These are phyloP conservation scores for Mimas tiliae DNA, from an alignment of 2,888 invertebrate species.

Conservation along the genomic window DNA sequence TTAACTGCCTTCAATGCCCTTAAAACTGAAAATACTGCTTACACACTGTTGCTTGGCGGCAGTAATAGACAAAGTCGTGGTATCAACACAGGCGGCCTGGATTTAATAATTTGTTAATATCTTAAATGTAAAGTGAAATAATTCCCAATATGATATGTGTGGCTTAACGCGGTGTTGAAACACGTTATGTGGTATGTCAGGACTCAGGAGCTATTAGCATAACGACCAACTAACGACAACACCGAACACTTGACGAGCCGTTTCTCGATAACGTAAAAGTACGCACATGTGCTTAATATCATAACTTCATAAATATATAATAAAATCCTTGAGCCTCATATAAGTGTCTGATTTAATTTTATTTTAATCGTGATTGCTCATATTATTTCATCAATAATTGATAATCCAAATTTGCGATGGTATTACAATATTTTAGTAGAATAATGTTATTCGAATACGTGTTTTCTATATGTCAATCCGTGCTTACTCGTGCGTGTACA, in stretches of 20 bases:
- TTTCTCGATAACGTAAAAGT: slow-evolving; percentile 21
- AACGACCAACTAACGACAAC: slow-evolving; percentile 44
- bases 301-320: slow-evolving; percentile 11
- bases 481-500: too few relatives aligned
- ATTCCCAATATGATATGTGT: slow-evolving; percentile 9
- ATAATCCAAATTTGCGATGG: too few relatives aligned
- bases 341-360: neutral
- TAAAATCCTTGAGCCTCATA: neutral
- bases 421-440: too few relatives aligned
- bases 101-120: too few relatives aligned
- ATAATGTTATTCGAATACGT: too few relatives aligned
- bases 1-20: too few relatives aligned
- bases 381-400: neutral
- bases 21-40: too few relatives aligned
- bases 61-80: too few relatives aligned
- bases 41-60: too few relatives aligned
- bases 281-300: slow-evolving; percentile 10
- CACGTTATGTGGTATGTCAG: slow-evolving; percentile 32
- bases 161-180: slow-evolving; percentile 10
- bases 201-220: slow-evolving; percentile 40
- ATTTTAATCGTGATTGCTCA: neutral
- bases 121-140: slow-evolving; percentile 23
- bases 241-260: slow-evolving; percentile 30
- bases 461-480: too few relatives aligned
- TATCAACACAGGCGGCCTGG: too few relatives aligned